These are phyloP conservation scores for Pterocles burchelli DNA, from an alignment of 2,113 vertebrate species.

Conservation along the genomic window DNA sequence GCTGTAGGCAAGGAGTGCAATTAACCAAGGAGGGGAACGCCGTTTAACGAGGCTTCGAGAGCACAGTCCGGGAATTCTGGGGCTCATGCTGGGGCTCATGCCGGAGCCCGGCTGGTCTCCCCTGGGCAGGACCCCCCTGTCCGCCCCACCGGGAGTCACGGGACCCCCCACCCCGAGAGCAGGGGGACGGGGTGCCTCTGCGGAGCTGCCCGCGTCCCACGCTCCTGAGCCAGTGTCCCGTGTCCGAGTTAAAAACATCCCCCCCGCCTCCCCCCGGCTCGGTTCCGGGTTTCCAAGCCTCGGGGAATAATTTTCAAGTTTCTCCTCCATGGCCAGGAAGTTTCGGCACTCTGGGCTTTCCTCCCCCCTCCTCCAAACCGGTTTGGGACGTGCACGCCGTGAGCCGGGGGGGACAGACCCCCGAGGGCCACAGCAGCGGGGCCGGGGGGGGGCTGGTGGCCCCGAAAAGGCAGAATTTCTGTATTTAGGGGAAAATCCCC, in stretches of 20 bases:
- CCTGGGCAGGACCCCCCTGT: neutral
- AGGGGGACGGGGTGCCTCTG: neutral
- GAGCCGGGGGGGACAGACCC: neutral
- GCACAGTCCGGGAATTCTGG: neutral
- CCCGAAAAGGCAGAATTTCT: neutral
- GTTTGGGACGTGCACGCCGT: neutral
- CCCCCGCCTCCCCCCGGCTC: neutral
- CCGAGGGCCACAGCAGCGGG: too few species aligned
- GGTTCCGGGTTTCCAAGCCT: constrained; percentile 20
- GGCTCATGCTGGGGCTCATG: neutral
- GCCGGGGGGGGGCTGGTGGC: neutral
- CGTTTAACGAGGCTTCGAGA: neutral
- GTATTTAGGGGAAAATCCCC: neutral
- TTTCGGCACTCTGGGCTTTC: constrained; percentile 5
- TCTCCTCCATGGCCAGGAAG: constrained; percentile 24
- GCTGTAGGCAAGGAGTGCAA: neutral
- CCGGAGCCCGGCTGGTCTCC: neutral
- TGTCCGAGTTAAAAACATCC: neutral
- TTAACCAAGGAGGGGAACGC: neutral
- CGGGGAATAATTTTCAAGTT: neutral
- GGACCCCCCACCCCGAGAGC: neutral
- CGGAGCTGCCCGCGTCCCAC: neutral
- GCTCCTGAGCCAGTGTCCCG: neutral
- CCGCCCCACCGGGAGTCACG: rapidly evolving
- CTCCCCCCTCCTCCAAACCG: constrained; percentile 4